Base-by-base conservation (phyloP, 2,888 invertebrate genomes). In the Spodoptera picta region DNA sequence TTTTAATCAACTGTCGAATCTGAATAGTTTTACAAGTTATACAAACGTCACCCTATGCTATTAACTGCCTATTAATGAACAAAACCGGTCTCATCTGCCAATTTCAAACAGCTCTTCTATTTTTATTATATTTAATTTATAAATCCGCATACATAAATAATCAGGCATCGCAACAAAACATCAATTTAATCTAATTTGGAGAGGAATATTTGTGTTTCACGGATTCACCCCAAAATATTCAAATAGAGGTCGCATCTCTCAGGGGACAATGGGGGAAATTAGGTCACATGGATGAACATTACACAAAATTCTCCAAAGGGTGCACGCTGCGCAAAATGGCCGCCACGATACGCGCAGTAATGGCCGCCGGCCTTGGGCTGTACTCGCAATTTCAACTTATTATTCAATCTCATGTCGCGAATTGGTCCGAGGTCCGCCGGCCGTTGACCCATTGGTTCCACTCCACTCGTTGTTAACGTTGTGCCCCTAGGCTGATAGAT, bases 371-470 rank as follows among this genome's bases (percentile, higher is more conserved):
- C 94, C 93, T 93, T 93, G 93, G 88, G 84, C 80, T 82, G 87
- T 84, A 89, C 86, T 90, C 87, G 92, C 93, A 92, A 93, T 93
- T n/a, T n/a, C 93, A 93, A 91, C 91, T 92, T 93, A 93, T 93
- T 94, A 94, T 94, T 94, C 94, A 94, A 94, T 94, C 94, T 93
- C 93, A 91, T 93, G 91, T 94, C 92, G 93, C 93, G 90, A 94
- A 94, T 94, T 94, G 92, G 94, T 92, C 88, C 94, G 94, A 94
- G 94, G 94, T 90, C 90, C 83, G 82, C 68, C 84, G 93, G 90
- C 80, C 91, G 84, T 89, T 92, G 92, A 94, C 90, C 92, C 82
- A 79, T 75, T 82, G 84, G 83, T 82, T 88, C 88, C 86, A 87
- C 85, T 91, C 87, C 82, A 87, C 75, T 83, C 83, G 81, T 78